A percentile compares a stretch with the other conserved stretches of the same genome.
phyloP scores from a whole-genome alignment of 2,113 vertebrate species.

The Enhydra lutris region DNA sequence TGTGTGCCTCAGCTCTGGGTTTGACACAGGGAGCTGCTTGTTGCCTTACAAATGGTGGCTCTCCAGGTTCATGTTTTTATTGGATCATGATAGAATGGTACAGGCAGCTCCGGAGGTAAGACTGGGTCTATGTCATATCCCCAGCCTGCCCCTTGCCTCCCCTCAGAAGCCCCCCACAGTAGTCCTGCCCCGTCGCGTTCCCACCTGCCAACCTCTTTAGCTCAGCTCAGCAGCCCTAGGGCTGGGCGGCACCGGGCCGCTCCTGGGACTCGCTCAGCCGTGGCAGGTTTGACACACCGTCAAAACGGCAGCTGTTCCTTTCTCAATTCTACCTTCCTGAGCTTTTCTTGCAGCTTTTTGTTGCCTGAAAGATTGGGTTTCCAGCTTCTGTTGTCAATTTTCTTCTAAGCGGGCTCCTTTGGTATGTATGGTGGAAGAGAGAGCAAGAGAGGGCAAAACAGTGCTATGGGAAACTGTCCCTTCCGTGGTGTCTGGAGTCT shows the following conservation, averaged over 20 bases:
- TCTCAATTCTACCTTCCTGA: conserved; percentile 66
- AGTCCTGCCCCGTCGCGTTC: neutral
- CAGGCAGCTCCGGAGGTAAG: neutral
- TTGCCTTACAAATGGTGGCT: conserved; percentile 31
- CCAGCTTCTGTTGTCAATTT: conserved; percentile 73
- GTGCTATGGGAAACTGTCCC: neutral
- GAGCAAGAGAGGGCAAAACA: neutral
- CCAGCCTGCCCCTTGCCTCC: neutral
- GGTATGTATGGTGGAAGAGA: neutral
- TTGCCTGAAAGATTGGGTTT: conserved; percentile 60
- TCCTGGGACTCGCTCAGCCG: conserved; percentile 37
- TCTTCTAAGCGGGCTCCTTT: conserved; percentile 62
- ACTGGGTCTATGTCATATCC: neutral
- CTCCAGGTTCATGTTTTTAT: neutral
- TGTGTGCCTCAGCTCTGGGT: neutral
- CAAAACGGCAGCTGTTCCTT: conserved; percentile 66
- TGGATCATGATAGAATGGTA: conserved; percentile 49
- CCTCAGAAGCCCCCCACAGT: neutral
- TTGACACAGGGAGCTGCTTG: neutral
- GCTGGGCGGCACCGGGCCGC: neutral
- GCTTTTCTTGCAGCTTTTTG: conserved; percentile 58
- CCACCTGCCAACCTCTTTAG: conserved; percentile 51
- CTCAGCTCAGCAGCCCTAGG: neutral
- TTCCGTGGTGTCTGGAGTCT: neutral
- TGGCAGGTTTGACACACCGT: conserved; percentile 55